These are phyloP conservation scores for Drosophila tripunctata DNA, from an alignment of 2,888 invertebrate genomes.

Conservation along the genomic window DNA sequence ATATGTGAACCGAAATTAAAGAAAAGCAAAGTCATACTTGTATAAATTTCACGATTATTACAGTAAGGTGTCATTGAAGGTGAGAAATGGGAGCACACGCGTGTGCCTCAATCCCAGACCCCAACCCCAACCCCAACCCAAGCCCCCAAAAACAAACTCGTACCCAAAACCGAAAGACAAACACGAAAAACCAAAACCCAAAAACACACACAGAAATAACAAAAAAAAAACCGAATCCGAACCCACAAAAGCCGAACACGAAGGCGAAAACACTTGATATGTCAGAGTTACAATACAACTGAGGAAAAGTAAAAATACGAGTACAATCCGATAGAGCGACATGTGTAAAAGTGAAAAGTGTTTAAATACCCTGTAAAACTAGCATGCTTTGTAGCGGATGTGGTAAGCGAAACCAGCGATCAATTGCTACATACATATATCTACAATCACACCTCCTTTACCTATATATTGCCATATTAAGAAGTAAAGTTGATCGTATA, in stretches of 20 bases:
- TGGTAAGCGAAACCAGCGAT: not conserved
- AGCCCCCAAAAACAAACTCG: no score
- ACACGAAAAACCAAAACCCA: not conserved
- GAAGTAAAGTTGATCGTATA: no score
- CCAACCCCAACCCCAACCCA: constrained; percentile 6
- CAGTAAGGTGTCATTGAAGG: constrained; percentile 70
- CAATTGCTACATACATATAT: no score
- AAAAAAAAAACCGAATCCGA: constrained; percentile 4
- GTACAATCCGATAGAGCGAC: constrained; percentile 1
- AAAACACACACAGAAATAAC: constrained; percentile 1
- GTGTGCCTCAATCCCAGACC: constrained; percentile 31
- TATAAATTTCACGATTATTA: constrained; percentile 64
- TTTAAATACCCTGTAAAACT: constrained; percentile 30
- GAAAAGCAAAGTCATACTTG: constrained; percentile 42
- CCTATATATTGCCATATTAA: no score
- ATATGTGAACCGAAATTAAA: constrained; percentile 27
- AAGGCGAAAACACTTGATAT: constrained; percentile 29
- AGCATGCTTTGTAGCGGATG: not conserved
- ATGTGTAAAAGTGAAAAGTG: constrained; percentile 56
- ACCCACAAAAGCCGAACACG: constrained; percentile 9
- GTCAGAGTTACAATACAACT: constrained; percentile 8
- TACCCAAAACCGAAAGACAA: constrained; percentile 4
- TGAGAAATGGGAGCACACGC: constrained; percentile 77
- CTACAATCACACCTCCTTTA: no score
- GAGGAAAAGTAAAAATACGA: not conserved